Evolutionary conservation across 2,113 vertebrate species (phyloP), one percentile per base, ranked within the genome.

Genomic region (Gnathonemus longibarbis): DNA sequence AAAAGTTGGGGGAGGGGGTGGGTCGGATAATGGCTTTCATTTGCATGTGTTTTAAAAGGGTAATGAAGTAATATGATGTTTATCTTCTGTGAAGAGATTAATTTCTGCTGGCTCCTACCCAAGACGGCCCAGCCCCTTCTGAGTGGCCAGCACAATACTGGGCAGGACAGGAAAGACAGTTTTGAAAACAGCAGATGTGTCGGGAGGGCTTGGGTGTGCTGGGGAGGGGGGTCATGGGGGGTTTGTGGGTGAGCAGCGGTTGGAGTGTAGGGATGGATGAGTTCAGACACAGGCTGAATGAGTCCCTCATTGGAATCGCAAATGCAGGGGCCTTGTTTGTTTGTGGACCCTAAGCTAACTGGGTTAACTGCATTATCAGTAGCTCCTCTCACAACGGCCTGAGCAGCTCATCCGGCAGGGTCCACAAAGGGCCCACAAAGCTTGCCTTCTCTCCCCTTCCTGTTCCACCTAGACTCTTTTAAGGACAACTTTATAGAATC

Each of bases 21-120:
- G 88, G 96, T 94, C 95, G 96, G 91, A 96, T 97, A 97, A 97
- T 97, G 96, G 96, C 95, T 96, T 96, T 96, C 96, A 99, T 98
- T 97, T 98, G 97, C 97, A 98, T 97, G 96, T 97, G 97, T 97
- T 98, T 98, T 97, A 97, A 98, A 98, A 98, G 97, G 97, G 96
- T 98, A 98, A 99, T 98, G 97, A 98, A 98, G 97, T 98, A 98
- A 98, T 97, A 97, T 97, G 97, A 98, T 98, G 97, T 98, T 98
- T 98, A 98, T 98, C 97, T 98, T 97, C 95, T 95, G 96, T 96
- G 96, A 97, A 97, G 97, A 98, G 97, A 97, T 97, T 97, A 97
- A 98, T 98, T 97, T 98, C 96, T 96, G 90, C 92, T 97, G 97
- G 97, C 97, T 90, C 92, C 90, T 90, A 93, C 96, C 97, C 97